Conservation (phyloP, 2,113 vertebrate species). For the Grammomys surdaster region DNA sequence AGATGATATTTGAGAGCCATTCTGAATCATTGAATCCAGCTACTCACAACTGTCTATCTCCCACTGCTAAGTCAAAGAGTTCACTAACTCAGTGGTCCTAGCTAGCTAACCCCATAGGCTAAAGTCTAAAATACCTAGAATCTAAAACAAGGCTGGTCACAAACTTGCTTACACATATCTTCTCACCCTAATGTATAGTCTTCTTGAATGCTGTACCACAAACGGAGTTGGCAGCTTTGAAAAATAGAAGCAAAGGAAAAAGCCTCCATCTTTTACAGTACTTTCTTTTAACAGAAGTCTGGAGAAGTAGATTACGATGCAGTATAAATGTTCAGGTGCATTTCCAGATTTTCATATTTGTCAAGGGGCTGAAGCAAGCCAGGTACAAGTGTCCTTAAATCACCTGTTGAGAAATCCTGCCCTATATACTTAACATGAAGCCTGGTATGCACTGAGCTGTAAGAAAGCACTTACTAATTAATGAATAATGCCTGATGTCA, state of each 20-base stretch:
- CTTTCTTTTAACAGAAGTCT: not conserved
- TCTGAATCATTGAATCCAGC: not conserved
- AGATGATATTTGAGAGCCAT: not conserved
- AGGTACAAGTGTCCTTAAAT: not conserved
- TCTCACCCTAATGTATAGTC: not conserved
- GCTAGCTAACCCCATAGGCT: too few species aligned
- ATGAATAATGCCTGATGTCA: not conserved
- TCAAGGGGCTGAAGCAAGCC: not conserved
- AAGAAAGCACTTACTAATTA: not conserved
- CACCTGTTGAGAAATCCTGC: not conserved
- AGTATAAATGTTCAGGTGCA: not conserved
- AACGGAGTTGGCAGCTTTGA: not conserved
- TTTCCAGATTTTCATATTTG: not conserved
- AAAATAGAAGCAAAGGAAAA: not conserved
- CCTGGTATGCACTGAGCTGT: too few species aligned
- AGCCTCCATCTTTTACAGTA: rapidly evolving
- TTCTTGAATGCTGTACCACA: not conserved
- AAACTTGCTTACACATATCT: not conserved
- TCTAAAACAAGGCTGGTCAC: not conserved
- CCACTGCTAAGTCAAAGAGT: not conserved
- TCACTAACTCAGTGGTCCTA: not conserved
- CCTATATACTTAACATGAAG: rapidly evolving
- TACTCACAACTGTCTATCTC: not conserved
- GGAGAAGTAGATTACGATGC: not conserved
- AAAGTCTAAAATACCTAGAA: not conserved